Evolutionary conservation across 2,113 vertebrate species (phyloP).

Genomic region (Prolemur simus): DNA sequence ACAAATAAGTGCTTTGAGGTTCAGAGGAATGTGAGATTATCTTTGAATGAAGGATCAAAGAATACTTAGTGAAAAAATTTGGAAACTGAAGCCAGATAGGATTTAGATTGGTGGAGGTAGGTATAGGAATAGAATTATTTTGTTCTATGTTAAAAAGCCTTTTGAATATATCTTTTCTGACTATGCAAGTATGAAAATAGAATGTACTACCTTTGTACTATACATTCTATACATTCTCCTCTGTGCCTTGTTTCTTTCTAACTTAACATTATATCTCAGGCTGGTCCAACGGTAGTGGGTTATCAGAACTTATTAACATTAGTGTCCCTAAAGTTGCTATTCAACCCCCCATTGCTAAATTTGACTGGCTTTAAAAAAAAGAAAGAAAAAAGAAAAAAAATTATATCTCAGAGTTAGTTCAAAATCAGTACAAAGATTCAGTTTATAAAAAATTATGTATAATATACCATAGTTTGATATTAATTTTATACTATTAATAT

Average conservation of each 20-base stretch:
- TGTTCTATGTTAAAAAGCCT: neutral
- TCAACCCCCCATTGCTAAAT: no score
- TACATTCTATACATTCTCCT: neutral
- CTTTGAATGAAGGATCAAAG: neutral
- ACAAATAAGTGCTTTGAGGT: neutral
- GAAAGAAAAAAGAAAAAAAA: no score
- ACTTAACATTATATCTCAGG: neutral
- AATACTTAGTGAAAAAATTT: neutral
- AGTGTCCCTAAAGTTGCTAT: no score
- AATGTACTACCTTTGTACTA: neutral
- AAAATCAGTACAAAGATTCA: neutral
- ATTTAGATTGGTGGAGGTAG: neutral
- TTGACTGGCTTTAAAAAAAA: no score
- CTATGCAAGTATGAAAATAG: neutral
- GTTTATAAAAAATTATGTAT: neutral
- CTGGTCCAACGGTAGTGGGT: no score
- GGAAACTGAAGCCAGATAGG: neutral
- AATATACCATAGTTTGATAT: neutral
- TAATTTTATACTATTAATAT: neutral
- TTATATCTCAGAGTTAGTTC: neutral
- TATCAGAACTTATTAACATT: no score
- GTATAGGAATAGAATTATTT: neutral
- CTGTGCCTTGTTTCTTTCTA: neutral
- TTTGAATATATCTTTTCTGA: neutral
- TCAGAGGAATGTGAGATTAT: neutral